Evolutionary conservation across 2,797 vertebrate genomes (phyloP).

Genomic region (Pagetopsis macropterus): DNA sequence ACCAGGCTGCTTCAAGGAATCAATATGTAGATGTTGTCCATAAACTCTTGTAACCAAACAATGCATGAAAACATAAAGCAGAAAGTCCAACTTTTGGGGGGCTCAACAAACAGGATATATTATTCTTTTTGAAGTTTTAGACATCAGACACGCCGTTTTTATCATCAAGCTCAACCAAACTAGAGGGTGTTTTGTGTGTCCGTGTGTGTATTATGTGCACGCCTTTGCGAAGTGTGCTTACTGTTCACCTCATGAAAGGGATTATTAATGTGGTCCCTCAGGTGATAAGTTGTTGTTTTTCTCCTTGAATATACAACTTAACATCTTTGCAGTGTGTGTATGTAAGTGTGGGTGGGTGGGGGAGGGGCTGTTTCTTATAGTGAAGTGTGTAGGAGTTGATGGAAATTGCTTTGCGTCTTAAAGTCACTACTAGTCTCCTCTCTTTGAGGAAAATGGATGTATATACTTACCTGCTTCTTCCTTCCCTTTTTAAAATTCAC

Average conservation of each 20-base stretch:
- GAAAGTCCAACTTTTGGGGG: slow-evolving; percentile 11
- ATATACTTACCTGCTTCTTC: not conserved
- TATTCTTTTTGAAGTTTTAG: slow-evolving; percentile 57
- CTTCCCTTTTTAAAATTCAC: not conserved
- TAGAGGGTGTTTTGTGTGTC: slow-evolving; percentile 30
- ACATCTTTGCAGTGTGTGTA: slow-evolving; percentile 16
- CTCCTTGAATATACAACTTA: slow-evolving; percentile 15
- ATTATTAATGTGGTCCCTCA: slow-evolving; percentile 56
- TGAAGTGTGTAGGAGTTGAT: slow-evolving; percentile 10
- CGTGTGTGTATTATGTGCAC: slow-evolving; percentile 3
- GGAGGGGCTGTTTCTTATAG: slow-evolving; percentile 2
- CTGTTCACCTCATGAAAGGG: slow-evolving; percentile 50
- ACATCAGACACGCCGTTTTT: slow-evolving; percentile 53
- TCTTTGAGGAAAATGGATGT: too few relatives aligned
- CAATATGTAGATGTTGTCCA: slow-evolving; percentile 17
- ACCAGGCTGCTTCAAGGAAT: slow-evolving; percentile 19
- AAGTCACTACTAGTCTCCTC: not conserved
- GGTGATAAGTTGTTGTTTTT: slow-evolving; percentile 50
- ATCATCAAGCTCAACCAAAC: slow-evolving; percentile 38
- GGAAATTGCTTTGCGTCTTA: slow-evolving; percentile 10
- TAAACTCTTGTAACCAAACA: slow-evolving; percentile 14
- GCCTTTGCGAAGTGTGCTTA: slow-evolving; percentile 37
- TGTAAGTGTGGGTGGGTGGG: slow-evolving; percentile 2
- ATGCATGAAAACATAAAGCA: slow-evolving; percentile 11
- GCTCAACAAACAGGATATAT: slow-evolving; percentile 20